Percentiles rank a stretch among this genome's conserved stretches.
phyloP scores from a whole-genome alignment of 1,140 invertebrate species.

The Onthophagus taurus region DNA sequence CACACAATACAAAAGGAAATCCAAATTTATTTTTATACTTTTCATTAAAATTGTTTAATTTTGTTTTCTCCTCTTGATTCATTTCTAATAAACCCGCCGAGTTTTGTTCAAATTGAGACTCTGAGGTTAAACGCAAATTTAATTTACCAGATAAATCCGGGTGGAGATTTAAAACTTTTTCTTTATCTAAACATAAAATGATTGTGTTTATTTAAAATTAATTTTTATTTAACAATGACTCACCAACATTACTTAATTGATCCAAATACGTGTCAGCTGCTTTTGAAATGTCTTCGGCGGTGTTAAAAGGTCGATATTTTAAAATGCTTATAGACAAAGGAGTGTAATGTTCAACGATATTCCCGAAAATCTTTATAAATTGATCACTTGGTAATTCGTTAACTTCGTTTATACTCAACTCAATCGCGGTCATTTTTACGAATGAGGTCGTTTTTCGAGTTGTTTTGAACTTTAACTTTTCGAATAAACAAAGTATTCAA shows the following conservation, averaged over 20 bases:
- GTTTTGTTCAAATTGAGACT: constrained; percentile 51
- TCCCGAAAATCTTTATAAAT: constrained; percentile 51
- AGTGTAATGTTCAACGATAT: constrained; percentile 53
- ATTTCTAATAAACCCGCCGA: constrained; percentile 47
- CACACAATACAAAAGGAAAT: constrained; percentile 64
- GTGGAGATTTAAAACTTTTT: constrained; percentile 46
- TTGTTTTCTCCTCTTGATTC: constrained; percentile 41
- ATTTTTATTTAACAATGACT: background rate
- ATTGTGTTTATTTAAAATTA: background rate
- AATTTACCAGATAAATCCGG: constrained; percentile 56
- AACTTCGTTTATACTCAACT: constrained; percentile 37
- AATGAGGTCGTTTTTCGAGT: background rate
- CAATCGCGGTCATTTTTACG: background rate
- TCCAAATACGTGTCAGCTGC: constrained; percentile 49
- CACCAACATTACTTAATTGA: background rate
- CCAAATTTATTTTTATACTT: constrained; percentile 57
- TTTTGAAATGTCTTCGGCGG: constrained; percentile 41
- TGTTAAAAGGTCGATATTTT: constrained; percentile 44
- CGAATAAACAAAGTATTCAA: background rate
- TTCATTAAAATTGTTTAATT: constrained; percentile 44
- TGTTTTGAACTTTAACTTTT: constrained; percentile 1
- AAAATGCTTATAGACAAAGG: constrained; percentile 44
- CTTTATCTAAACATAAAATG: constrained; percentile 42
- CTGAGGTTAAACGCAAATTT: constrained; percentile 44
- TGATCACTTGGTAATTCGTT: constrained; percentile 45